A percentile compares a stretch with the other conserved stretches of the same genome.
phyloP scores from a whole-genome alignment of 2,797 vertebrate species.

The Tokudaia tokunoshimensis region DNA sequence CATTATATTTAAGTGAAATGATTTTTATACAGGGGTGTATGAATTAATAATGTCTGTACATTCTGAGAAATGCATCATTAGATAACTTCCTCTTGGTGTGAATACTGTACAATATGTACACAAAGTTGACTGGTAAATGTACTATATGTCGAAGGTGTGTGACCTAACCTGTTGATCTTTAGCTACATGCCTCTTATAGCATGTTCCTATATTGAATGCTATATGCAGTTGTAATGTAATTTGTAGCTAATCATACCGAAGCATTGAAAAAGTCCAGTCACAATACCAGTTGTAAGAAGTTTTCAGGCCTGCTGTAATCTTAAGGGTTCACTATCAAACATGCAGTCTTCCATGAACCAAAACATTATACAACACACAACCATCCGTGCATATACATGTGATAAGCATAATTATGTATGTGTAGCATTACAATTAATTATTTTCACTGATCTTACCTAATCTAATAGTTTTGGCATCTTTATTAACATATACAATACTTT shows the following conservation, averaged over 20 bases:
- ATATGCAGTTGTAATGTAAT: neutral
- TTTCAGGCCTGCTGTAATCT: neutral
- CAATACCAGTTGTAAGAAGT: no score
- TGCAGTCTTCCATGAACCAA: no score
- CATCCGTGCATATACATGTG: neutral
- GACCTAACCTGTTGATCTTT: neutral
- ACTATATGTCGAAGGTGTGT: no score
- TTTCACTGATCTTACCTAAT: neutral
- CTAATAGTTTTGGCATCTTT: neutral
- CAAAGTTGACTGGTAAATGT: neutral
- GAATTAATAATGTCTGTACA: neutral
- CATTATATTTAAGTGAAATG: neutral
- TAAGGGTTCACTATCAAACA: neutral
- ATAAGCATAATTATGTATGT: neutral
- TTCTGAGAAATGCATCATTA: neutral
- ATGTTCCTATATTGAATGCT: neutral
- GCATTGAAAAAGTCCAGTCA: neutral
- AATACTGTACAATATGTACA: neutral
- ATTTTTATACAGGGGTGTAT: neutral
- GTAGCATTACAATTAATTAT: neutral
- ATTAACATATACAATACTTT: neutral
- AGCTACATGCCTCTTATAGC: neutral
- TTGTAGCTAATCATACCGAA: neutral
- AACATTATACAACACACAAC: neutral
- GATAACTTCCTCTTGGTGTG: neutral